Evolutionary conservation across 2,888 invertebrate species (phyloP).

Genomic region (Philopedon plagiatum): DNA sequence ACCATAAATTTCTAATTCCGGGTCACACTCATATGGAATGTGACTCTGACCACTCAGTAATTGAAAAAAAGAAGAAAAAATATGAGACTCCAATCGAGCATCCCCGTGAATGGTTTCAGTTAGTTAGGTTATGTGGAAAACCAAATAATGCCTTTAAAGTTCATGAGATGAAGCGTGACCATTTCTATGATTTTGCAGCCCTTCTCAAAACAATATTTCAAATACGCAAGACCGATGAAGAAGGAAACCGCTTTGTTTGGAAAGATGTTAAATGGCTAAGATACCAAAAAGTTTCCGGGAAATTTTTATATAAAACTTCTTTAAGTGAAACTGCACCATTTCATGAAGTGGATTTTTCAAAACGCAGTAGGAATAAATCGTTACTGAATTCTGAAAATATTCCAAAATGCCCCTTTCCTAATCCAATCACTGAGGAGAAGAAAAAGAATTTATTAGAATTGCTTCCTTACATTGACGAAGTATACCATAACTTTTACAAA

Average conservation of each 20-base stretch:
- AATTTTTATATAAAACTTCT: neutral
- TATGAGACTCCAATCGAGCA: constrained; percentile 32
- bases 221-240: neutral
- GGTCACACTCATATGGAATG: no score
- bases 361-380: neutral
- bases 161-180: constrained; percentile 1
- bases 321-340: neutral
- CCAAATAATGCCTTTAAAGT: neutral
- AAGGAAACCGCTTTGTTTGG: neutral
- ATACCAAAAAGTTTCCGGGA: neutral
- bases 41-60: constrained; percentile 45
- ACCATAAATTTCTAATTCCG: no score
- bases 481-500: constrained; percentile 2
- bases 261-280: constrained; percentile 1
- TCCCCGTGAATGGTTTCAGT: constrained; percentile 47
- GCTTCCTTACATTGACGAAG: constrained; percentile 1
- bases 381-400: neutral
- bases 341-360: constrained; percentile 3
- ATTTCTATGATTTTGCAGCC: constrained; percentile 15
- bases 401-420: no score
- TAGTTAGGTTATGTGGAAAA: constrained; percentile 31
- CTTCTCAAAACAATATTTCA: constrained; percentile 9
- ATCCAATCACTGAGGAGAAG: neutral
- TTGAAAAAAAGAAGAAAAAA: constrained; percentile 44
- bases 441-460: neutral